phyloP scores from a whole-genome alignment of 2,888 invertebrate genomes.

The Lochmaea capreae region DNA sequence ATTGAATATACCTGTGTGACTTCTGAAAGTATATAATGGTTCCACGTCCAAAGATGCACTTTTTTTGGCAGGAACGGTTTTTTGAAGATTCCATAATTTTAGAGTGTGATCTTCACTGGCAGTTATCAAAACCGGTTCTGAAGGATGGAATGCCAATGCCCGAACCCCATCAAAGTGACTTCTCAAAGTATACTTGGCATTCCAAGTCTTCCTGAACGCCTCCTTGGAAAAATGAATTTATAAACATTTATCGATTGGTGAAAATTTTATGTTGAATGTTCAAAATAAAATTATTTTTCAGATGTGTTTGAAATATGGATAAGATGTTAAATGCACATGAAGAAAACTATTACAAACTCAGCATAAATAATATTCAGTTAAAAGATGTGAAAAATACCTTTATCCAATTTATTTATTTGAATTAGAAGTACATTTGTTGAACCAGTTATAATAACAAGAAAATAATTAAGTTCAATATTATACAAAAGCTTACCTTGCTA shows the following conservation, averaged over 20 bases:
- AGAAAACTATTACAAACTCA: no score
- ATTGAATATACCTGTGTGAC: constrained; percentile 68
- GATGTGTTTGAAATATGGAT: no score
- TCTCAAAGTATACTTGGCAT: constrained; percentile 94
- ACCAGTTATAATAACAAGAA: no score
- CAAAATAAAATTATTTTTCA: no score
- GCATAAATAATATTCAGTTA: no score
- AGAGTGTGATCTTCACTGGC: constrained; percentile 99
- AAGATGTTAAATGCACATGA: no score
- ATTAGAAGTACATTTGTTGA: no score
- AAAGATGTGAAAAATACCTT: no score
- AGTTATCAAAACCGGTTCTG: constrained; percentile 95
- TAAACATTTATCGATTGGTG: neutral
- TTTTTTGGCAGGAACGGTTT: constrained; percentile 97
- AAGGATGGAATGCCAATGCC: constrained; percentile 93
- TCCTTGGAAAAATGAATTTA: constrained; percentile 68
- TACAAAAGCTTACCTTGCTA: constrained; percentile 72
- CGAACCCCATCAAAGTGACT: constrained; percentile 95
- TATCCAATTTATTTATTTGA: no score
- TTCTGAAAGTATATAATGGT: constrained; percentile 94
- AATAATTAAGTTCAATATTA: no score
- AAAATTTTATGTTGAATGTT: no score
- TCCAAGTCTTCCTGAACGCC: constrained; percentile 90
- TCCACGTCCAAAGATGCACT: constrained; percentile 97
- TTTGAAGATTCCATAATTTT: constrained; percentile 99